phyloP scores from a whole-genome alignment of 2,888 invertebrate species.

The Tenthredo notha region DNA sequence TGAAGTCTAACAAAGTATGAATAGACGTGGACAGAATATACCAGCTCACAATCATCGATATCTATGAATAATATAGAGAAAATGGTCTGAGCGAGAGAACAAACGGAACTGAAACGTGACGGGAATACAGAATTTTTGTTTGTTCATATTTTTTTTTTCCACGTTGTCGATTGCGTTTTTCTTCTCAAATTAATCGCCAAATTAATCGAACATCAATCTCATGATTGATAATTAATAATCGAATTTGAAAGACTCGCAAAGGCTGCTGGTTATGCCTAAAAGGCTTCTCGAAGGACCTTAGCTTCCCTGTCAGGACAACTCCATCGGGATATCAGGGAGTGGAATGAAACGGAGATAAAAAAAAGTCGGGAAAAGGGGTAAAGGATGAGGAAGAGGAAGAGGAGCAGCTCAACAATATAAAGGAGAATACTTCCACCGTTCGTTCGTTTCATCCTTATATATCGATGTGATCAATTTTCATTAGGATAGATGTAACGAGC shows the following conservation, averaged over 20 bases:
- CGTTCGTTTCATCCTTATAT: not conserved
- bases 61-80: not conserved
- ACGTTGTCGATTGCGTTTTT: not conserved
- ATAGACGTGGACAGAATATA: not conserved
- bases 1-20: not conserved
- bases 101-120: constrained; percentile 14
- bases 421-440: not conserved
- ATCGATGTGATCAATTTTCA: constrained; percentile 23
- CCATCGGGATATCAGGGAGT: constrained; percentile 10
- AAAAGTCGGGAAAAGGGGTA: not conserved
- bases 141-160: not conserved
- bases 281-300: constrained; percentile 50
- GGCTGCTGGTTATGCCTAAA: constrained; percentile 3
- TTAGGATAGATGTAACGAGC: not conserved
- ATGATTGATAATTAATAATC: not conserved
- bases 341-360: not conserved
- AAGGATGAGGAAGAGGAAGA: constrained; percentile 18
- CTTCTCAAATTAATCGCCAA: not conserved
- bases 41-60: not conserved
- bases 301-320: not conserved
- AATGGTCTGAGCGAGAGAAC: not conserved
- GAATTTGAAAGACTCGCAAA: not conserved
- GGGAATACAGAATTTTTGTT: not conserved
- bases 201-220: not conserved
- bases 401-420: not conserved